Base-by-base conservation (phyloP, 2,113 vertebrate species). In the Coptodon rendalli region DNA sequence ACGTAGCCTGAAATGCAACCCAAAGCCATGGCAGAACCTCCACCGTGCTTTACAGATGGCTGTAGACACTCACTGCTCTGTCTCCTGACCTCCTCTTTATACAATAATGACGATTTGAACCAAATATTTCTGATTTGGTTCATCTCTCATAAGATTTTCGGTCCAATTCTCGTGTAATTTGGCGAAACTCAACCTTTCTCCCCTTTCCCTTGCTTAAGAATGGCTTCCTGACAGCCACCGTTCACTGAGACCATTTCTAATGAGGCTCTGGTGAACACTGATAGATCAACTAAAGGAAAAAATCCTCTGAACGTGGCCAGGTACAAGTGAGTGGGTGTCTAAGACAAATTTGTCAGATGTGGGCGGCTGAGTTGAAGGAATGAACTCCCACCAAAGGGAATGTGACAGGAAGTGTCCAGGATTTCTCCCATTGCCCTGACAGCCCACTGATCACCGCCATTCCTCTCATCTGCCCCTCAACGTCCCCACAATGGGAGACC, bases 341-440 rank as follows among this genome's bases (percentile, higher is more conserved):
- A 11, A 40, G 56, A 38, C 82, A 71, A 40, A 63, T 85, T 90
- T 76, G 40, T 73, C 17, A 82, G 83, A 88, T 89, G 84, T 91
- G 66, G 78, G 84, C 66, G 63, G 52, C 71, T 84, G 73, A 90
- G 66, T 66, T 73, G 29, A 68, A 87, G 84, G 78, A 90, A 81
- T 87, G 56, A 63, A 3, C 50, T 63, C 80, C 54, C 36, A n/a
- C 34, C 79, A 52, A 29, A 61, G 59, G 31, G 10, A 88, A 73
- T 87, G 85, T 19, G 63, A 83, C 85, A 52, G 71, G 71, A 43
- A 43, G 63, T 63, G 11, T 88, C 91, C 45, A 50, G 19, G 63
- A 89, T 86, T 87, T 91, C 92, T 96, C 92, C 88, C 80, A 92
- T 95, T 84, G 63, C 66, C 68, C 83, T 84, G 86, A 89, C 86